Conservation (phyloP, 2,113 vertebrate species). For the Apus apus region DNA sequence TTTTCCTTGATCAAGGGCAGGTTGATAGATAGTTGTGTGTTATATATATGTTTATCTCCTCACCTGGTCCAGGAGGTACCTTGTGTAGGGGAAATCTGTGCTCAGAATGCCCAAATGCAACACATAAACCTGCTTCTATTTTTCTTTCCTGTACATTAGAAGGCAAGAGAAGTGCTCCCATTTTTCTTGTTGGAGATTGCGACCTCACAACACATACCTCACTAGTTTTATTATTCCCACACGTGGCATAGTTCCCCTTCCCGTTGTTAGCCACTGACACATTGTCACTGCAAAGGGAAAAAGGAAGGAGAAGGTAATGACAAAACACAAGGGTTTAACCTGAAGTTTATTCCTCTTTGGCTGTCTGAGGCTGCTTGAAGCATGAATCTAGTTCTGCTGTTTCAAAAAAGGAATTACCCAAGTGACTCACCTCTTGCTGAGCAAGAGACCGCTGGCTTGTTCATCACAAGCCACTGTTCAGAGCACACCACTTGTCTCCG, state of each 20-base stretch:
- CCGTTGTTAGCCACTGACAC: not conserved
- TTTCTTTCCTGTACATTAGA: not conserved
- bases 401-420: constrained; percentile 3
- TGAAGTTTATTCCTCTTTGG: not conserved
- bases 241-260: not conserved
- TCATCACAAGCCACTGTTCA: not conserved
- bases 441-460: not conserved
- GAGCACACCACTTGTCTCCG: accelerated
- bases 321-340: not conserved
- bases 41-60: not conserved
- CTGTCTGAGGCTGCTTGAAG: not conserved
- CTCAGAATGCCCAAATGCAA: not conserved
- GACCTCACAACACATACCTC: not conserved
- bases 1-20: not conserved
- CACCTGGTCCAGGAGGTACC: not conserved
- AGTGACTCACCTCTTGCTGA: not conserved
- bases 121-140: not conserved
- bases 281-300: not conserved
- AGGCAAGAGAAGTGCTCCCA: not conserved
- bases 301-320: not conserved
- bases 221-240: not conserved
- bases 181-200: not conserved
- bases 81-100: not conserved
- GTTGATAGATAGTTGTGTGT: not conserved
- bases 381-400: not conserved